phyloP scores from a whole-genome alignment of 2,113 vertebrate genomes.

The Tapirus terrestris region DNA sequence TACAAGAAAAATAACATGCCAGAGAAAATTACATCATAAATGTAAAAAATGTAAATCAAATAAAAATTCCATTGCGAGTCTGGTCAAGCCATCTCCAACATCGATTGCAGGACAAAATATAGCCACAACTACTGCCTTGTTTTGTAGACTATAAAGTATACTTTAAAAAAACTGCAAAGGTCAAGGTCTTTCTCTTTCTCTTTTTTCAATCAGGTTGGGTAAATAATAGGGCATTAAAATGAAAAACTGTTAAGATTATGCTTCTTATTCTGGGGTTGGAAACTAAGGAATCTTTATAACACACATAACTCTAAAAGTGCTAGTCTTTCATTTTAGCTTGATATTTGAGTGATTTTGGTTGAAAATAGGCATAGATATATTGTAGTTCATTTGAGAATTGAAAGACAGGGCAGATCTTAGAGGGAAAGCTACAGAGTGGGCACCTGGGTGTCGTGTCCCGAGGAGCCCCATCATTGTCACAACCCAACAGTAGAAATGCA shows the following conservation, averaged over 20 bases:
- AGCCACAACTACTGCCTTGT: constrained; percentile 19
- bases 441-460: not conserved
- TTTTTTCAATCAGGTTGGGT: constrained; percentile 55
- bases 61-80: constrained; percentile 62
- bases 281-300: constrained; percentile 37
- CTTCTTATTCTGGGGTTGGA: constrained; percentile 4
- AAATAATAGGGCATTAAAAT: constrained; percentile 65
- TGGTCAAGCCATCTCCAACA: constrained; percentile 56
- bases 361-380: not conserved
- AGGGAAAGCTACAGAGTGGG: not conserved
- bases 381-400: not conserved
- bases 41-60: constrained; percentile 80
- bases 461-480: not conserved
- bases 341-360: not conserved
- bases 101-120: constrained; percentile 59
- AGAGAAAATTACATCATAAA: constrained; percentile 75
- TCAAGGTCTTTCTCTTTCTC: constrained; percentile 65
- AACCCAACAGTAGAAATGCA: not conserved
- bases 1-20: constrained; percentile 71
- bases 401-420: not conserved
- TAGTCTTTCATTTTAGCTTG: not conserved
- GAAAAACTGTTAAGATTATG: constrained; percentile 57
- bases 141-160: constrained; percentile 67
- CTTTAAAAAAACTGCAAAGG: constrained; percentile 58
- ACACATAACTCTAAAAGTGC: not conserved